A percentile compares a stretch with the other conserved stretches of the same genome.
These are phyloP conservation scores for Anoura caudifer DNA, from an alignment of 2,113 vertebrate genomes.

Conservation along the genomic window DNA sequence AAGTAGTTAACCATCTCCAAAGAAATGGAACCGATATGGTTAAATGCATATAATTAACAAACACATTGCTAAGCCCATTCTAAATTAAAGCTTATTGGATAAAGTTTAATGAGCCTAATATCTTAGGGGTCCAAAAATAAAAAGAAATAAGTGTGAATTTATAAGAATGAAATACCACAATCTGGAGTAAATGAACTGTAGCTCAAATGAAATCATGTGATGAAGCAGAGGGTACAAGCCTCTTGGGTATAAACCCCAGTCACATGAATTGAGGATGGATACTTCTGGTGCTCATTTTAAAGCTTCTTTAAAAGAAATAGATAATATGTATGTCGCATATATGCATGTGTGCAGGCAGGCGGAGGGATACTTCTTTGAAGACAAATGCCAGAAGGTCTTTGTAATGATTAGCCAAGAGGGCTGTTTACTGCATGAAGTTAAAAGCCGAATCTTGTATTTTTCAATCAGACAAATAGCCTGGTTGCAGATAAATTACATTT, in stretches of 20 bases:
- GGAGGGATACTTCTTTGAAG: slow-evolving; percentile 17
- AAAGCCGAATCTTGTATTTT: slow-evolving; percentile 32
- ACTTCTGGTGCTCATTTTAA: slow-evolving; percentile 9
- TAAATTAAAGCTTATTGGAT: slow-evolving; percentile 56
- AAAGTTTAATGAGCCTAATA: slow-evolving; percentile 34
- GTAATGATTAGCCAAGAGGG: slow-evolving; percentile 43
- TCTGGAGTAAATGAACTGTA: slow-evolving; percentile 30
- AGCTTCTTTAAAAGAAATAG: not conserved
- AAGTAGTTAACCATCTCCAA: slow-evolving; percentile 27
- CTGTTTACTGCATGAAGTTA: not conserved
- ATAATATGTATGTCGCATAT: not conserved
- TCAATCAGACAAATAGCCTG: not conserved
- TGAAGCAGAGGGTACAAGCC: not conserved
- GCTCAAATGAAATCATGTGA: slow-evolving; percentile 41
- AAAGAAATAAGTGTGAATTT: slow-evolving; percentile 36
- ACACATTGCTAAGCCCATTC: slow-evolving; percentile 43
- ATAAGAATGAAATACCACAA: slow-evolving; percentile 40
- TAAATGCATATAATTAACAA: slow-evolving; percentile 42
- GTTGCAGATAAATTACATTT: slow-evolving; percentile 34
- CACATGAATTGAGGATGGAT: not conserved
- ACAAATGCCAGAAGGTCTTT: slow-evolving; percentile 45
- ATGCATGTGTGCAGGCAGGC: not conserved
- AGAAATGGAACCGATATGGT: not conserved
- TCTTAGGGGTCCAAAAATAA: slow-evolving; percentile 29
- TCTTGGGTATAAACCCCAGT: not conserved